Evolutionary conservation across 92 coral and sea anemone genomes (phyloP).

Genomic region (Parazoanthus atlanticus): DNA sequence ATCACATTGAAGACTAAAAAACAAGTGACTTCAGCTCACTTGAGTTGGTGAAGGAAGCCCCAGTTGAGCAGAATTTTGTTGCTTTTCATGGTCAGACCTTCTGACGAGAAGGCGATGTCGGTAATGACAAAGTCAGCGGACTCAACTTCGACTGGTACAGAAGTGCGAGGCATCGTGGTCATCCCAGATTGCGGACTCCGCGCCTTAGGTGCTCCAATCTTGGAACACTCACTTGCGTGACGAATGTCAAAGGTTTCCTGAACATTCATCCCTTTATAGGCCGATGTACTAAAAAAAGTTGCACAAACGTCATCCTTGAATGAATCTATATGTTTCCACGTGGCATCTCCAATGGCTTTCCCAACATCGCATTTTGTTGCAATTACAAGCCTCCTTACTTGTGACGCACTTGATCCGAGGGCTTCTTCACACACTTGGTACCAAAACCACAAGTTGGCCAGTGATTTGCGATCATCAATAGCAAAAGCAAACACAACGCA

Average conservation of each 20-base stretch:
- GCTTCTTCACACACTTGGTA: slow-evolving; percentile 17
- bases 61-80: slow-evolving; percentile 2
- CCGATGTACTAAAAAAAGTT: slow-evolving; percentile 13
- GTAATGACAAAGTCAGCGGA: background rate
- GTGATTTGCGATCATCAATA: slow-evolving; percentile 10
- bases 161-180: background rate
- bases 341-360: background rate
- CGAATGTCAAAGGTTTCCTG: slow-evolving; percentile 3
- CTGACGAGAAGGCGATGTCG: slow-evolving; percentile 27
- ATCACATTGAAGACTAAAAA: no score
- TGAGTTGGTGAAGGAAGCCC: background rate
- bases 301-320: background rate
- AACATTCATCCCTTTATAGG: background rate
- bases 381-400: background rate
- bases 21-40: background rate
- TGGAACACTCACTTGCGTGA: background rate
- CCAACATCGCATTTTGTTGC: slow-evolving; percentile 28
- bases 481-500: slow-evolving; percentile 26
- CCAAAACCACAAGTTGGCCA: slow-evolving; percentile 38
- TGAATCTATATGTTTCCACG: background rate
- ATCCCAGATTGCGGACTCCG: background rate
- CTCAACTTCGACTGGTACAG: background rate
- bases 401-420: background rate
- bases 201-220: background rate
- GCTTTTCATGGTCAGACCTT: slow-evolving; percentile 23